Percentiles rank a stretch among this genome's conserved stretches.
These are phyloP conservation scores for Ophion obscuratus DNA, from an alignment of 2,888 invertebrate genomes.

Conservation along the genomic window DNA sequence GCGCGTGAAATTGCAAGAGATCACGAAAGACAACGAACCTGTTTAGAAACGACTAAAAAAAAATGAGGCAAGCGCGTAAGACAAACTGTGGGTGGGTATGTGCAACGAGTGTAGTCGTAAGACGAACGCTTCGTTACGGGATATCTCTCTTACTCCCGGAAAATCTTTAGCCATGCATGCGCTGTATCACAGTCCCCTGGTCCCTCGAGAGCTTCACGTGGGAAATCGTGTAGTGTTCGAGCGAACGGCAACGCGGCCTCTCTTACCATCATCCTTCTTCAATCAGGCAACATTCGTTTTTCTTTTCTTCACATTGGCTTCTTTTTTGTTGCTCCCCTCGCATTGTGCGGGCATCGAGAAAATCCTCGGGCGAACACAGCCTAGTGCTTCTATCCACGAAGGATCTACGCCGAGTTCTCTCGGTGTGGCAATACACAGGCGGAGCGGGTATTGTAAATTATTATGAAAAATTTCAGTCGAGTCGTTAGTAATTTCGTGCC, in stretches of 20 bases:
- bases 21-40: conserved; percentile 5
- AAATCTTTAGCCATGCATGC: conserved; percentile 53
- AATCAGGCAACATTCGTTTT: conserved; percentile 46
- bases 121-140: conserved; percentile 16
- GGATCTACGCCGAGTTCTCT: conserved; percentile 32
- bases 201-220: conserved; percentile 60
- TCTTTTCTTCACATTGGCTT: not conserved
- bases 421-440: conserved; percentile 37
- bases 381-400: conserved; percentile 21
- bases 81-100: conserved; percentile 46
- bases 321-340: conserved; percentile 13
- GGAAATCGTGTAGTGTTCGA: conserved; percentile 56
- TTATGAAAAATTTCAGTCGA: conserved; percentile 33
- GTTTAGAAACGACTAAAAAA: not conserved
- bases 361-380: conserved; percentile 36
- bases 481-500: conserved; percentile 35
- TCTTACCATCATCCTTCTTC: conserved; percentile 53
- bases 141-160: conserved; percentile 56
- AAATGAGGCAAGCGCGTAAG: conserved; percentile 25
- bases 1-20: not conserved
- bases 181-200: conserved; percentile 32
- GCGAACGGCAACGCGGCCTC: conserved; percentile 9
- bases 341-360: conserved; percentile 58
- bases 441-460: conserved; percentile 26
- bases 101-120: conserved; percentile 33